Conservation (phyloP, 2,113 vertebrate genomes). For the Psammodynastes pulverulentus region DNA sequence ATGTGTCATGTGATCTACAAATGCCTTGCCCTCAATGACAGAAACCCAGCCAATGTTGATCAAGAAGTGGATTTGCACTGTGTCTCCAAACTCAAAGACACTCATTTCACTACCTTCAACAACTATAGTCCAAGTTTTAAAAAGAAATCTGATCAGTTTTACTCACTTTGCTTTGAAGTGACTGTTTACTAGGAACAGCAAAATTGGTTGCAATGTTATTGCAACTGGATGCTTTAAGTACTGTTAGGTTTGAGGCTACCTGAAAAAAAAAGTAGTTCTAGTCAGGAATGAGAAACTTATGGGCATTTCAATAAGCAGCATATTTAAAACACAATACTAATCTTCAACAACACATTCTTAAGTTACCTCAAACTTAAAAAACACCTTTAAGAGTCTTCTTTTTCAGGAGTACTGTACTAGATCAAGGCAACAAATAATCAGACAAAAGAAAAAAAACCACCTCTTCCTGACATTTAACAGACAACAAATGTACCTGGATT, state of each 20-base stretch:
- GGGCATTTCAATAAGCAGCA: neutral
- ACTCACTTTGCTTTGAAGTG: neutral
- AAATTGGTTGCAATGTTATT: neutral
- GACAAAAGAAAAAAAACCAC: neutral
- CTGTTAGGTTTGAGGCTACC: neutral
- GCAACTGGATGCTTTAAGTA: constrained; percentile 7
- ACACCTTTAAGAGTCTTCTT: neutral
- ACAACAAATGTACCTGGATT: neutral
- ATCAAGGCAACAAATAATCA: neutral
- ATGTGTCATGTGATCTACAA: neutral
- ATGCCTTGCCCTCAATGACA: neutral
- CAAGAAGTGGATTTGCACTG: neutral
- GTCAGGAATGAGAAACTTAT: neutral
- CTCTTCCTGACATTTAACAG: neutral
- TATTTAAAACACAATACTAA: neutral
- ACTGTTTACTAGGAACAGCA: neutral
- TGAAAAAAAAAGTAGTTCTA: neutral
- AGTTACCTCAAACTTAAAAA: neutral
- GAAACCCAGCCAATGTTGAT: neutral
- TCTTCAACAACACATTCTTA: neutral
- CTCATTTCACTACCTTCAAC: neutral
- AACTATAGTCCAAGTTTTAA: neutral
- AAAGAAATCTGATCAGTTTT: neutral
- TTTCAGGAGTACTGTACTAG: neutral
- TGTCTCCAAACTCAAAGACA: neutral